These are phyloP conservation scores for Lissonota sp. DNA, from an alignment of 2,888 invertebrate species.

Conservation along the genomic window DNA sequence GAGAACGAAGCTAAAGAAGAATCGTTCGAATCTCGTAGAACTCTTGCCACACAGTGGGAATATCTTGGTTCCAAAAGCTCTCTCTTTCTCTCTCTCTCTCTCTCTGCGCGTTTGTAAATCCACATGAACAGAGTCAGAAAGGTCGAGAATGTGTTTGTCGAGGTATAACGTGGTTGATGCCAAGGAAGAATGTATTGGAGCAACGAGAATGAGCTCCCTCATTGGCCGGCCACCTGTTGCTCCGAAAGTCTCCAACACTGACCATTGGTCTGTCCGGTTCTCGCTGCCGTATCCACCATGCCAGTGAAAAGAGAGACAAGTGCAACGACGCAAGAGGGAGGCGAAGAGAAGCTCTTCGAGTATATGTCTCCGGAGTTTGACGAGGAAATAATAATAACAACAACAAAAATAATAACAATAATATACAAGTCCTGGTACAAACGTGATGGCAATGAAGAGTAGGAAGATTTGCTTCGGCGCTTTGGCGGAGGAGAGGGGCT, in stretches of 20 bases:
- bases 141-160: too few relatives aligned
- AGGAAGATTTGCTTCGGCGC: constrained; percentile 21
- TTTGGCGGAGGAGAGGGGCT: constrained; percentile 23
- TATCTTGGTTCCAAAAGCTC: neutral
- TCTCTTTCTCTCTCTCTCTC: neutral
- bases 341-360: neutral
- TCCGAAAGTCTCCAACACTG: constrained; percentile 72
- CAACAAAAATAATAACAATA: neutral
- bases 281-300: constrained; percentile 20
- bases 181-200: constrained; percentile 33
- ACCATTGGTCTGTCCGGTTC: constrained; percentile 66
- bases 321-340: constrained; percentile 64
- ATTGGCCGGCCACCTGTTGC: constrained; percentile 82
- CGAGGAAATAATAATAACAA: neutral
- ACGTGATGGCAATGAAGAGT: constrained; percentile 34
- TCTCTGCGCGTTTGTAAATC: too few relatives aligned
- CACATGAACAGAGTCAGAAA: too few relatives aligned
- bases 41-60: too few relatives aligned
- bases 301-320: constrained; percentile 69
- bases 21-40: too few relatives aligned
- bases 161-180: constrained; percentile 17
- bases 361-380: constrained; percentile 1
- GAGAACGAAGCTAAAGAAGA: too few relatives aligned
- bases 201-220: constrained; percentile 62
- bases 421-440: constrained; percentile 5